Conservation (phyloP, 2,113 vertebrate genomes). For the Anguilla rostrata region DNA sequence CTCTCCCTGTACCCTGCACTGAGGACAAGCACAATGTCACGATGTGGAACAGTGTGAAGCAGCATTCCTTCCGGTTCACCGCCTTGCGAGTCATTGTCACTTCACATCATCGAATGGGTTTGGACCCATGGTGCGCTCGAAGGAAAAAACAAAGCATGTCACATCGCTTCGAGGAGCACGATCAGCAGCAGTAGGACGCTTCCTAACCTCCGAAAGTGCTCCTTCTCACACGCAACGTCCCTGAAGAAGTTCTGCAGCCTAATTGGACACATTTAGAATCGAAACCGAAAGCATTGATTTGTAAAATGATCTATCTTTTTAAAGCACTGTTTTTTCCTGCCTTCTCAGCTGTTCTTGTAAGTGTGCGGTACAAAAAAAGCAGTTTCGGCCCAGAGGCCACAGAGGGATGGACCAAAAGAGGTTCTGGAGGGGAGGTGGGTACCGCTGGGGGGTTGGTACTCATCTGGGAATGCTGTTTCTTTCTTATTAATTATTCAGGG, state of each 20-base stretch:
- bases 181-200: slow-evolving; percentile 33
- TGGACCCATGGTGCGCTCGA: background rate
- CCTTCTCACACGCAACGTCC: background rate
- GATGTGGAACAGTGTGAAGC: slow-evolving; percentile 26
- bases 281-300: slow-evolving; percentile 54
- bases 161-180: slow-evolving; percentile 35
- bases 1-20: background rate
- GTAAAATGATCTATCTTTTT: slow-evolving; percentile 44
- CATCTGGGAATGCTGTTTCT: slow-evolving; percentile 42
- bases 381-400: background rate
- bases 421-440: background rate
- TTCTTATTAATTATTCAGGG: slow-evolving; percentile 52
- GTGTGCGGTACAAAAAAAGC: slow-evolving; percentile 15
- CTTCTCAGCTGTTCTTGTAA: slow-evolving; percentile 53
- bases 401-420: slow-evolving; percentile 34
- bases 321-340: slow-evolving; percentile 49
- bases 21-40: slow-evolving; percentile 25
- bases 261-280: slow-evolving; percentile 33
- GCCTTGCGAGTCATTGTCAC: slow-evolving; percentile 20
- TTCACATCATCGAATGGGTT: slow-evolving; percentile 6
- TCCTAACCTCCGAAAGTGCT: background rate
- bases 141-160: slow-evolving; percentile 10
- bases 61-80: slow-evolving; percentile 40
- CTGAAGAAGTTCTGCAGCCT: slow-evolving; percentile 26
- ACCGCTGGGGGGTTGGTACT: background rate